phyloP scores from a whole-genome alignment of 2,797 vertebrate species.

The Gambelia wislizenii region DNA sequence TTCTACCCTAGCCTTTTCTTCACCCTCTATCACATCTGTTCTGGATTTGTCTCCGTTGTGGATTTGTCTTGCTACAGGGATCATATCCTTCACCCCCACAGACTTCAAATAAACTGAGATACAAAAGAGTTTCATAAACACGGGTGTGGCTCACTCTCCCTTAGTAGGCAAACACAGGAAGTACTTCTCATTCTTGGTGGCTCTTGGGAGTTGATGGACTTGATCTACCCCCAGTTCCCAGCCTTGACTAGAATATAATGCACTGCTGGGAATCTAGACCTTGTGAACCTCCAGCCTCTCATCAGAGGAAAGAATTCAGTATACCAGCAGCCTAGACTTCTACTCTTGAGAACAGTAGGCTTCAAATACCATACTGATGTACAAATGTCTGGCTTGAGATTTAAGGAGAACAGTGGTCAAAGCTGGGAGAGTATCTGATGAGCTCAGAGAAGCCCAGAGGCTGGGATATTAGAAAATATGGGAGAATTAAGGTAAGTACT shows the following conservation, averaged over 20 bases:
- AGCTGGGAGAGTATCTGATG: neutral
- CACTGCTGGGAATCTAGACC: neutral
- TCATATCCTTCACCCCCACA: neutral
- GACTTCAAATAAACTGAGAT: neutral
- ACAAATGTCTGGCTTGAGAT: neutral
- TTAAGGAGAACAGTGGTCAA: neutral
- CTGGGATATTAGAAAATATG: neutral
- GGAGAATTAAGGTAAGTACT: neutral
- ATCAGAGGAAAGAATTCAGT: neutral
- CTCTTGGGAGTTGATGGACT: neutral
- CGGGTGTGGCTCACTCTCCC: no score
- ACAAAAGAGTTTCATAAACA: neutral
- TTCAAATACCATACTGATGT: neutral
- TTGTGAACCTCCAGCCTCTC: neutral
- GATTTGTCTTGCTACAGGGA: neutral
- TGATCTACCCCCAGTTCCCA: neutral
- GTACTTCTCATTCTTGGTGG: neutral
- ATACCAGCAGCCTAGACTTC: neutral
- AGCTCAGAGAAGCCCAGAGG: neutral
- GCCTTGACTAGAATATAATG: neutral
- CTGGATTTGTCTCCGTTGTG: neutral
- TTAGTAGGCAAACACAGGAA: slow-evolving; percentile 8
- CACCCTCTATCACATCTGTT: neutral
- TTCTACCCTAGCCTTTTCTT: neutral
- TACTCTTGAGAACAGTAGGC: neutral